Percentiles rank a stretch among this genome's conserved stretches.
Conservation (phyloP, 1,140 invertebrate genomes). For the Calliphora vicina region DNA sequence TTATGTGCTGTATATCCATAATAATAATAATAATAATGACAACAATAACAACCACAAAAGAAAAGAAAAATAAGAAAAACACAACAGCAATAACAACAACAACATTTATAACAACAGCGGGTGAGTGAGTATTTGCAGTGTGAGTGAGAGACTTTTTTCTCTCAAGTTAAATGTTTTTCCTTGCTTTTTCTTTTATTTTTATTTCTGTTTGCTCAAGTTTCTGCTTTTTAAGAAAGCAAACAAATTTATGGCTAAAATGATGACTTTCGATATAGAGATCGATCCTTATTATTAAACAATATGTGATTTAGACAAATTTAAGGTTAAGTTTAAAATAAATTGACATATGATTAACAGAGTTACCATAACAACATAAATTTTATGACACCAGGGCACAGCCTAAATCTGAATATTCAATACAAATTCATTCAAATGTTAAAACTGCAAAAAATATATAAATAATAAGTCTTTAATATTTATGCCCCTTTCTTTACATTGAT, state of each 20-base stretch:
- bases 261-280: conserved; percentile 52
- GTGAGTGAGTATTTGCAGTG: neutral
- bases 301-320: conserved; percentile 29
- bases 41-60: neutral
- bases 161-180: neutral
- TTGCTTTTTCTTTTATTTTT: neutral
- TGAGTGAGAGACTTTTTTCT: neutral
- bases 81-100: neutral
- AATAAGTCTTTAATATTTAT: neutral
- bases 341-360: conserved; percentile 9
- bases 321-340: conserved; percentile 33
- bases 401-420: no score
- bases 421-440: no score
- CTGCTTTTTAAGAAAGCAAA: neutral
- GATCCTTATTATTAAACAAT: conserved; percentile 50
- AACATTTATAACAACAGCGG: neutral
- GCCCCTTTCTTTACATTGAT: neutral
- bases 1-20: neutral
- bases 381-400: neutral
- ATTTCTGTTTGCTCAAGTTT: neutral
- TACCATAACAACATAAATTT: neutral
- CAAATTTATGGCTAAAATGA: conserved; percentile 61
- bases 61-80: no score
- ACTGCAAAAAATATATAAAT: neutral
- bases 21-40: neutral